Conservation (phyloP, 2,888 invertebrate species). For the Netelia virgata region DNA sequence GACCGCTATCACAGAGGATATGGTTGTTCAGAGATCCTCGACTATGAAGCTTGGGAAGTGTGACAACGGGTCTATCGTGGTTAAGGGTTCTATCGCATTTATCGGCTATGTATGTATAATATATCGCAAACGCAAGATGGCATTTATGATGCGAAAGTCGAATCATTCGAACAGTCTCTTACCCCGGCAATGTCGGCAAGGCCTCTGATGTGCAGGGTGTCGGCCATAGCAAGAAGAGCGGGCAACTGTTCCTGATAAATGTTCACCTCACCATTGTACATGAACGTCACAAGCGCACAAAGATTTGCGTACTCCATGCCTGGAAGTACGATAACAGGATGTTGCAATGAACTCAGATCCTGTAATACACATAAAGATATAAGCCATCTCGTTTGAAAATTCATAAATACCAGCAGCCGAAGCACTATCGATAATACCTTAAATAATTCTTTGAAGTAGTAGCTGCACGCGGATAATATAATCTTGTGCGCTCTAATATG, state of each 20-base stretch:
- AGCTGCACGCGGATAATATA: constrained; percentile 95
- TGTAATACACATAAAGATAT: constrained; percentile 78
- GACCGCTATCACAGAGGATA: constrained; percentile 30
- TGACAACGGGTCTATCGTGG: constrained; percentile 62
- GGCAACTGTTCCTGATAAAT: constrained; percentile 93
- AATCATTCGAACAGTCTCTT: constrained; percentile 73
- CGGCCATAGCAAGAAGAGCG: constrained; percentile 91
- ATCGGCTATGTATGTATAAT: background rate
- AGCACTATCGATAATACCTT: constrained; percentile 86
- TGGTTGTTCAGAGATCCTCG: constrained; percentile 44
- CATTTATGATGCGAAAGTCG: constrained; percentile 43
- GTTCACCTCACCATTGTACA: constrained; percentile 95
- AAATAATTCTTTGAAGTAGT: constrained; percentile 95
- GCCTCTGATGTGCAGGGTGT: constrained; percentile 93
- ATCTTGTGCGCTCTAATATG: constrained; percentile 94
- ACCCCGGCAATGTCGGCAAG: constrained; percentile 93
- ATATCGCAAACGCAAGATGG: constrained; percentile 56
- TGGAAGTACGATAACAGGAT: constrained; percentile 90
- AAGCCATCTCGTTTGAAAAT: background rate
- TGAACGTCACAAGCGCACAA: constrained; percentile 92
- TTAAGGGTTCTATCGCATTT: constrained; percentile 31
- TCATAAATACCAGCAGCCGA: too few species aligned
- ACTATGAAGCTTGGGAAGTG: constrained; percentile 59
- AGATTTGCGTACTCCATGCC: constrained; percentile 90
- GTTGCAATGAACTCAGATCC: constrained; percentile 90